Conservation (phyloP, 2,113 vertebrate genomes). For the Hemichromis elongatus region DNA sequence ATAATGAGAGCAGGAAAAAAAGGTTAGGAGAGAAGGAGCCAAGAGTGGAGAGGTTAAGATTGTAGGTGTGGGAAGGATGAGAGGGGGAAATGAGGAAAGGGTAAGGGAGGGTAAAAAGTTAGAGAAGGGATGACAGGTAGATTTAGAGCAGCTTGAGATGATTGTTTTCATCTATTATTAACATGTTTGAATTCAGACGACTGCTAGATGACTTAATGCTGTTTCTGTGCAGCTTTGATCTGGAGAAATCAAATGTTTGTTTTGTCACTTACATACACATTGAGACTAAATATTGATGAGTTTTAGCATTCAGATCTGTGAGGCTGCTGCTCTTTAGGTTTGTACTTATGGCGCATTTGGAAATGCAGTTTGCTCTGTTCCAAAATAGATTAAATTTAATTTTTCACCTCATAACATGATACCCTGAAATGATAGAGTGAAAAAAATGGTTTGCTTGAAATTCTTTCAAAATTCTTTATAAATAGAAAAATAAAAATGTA, state of each 20-base stretch:
- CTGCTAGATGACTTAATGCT: background rate
- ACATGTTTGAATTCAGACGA: background rate
- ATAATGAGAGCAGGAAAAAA: background rate
- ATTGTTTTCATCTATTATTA: background rate
- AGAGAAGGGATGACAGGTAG: background rate
- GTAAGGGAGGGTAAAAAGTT: background rate
- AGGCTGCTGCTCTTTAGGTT: background rate
- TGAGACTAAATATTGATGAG: background rate
- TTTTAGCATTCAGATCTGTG: background rate
- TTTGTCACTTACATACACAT: background rate
- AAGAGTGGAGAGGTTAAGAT: background rate
- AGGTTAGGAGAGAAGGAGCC: background rate
- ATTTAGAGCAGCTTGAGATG: background rate
- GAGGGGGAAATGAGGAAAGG: background rate
- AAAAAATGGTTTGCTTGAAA: background rate
- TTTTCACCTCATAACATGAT: background rate
- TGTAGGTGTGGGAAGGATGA: background rate
- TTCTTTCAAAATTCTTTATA: background rate
- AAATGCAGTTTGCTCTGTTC: background rate
- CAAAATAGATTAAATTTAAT: background rate
- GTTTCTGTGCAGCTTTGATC: background rate
- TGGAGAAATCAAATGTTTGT: background rate
- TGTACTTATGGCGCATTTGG: background rate
- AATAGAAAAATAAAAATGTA: background rate
- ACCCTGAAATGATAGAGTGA: background rate